A percentile compares a stretch with the other conserved stretches of the same genome.
These are phyloP conservation scores for Lophotis ruficrista DNA, from an alignment of 2,113 vertebrate species.

Conservation along the genomic window DNA sequence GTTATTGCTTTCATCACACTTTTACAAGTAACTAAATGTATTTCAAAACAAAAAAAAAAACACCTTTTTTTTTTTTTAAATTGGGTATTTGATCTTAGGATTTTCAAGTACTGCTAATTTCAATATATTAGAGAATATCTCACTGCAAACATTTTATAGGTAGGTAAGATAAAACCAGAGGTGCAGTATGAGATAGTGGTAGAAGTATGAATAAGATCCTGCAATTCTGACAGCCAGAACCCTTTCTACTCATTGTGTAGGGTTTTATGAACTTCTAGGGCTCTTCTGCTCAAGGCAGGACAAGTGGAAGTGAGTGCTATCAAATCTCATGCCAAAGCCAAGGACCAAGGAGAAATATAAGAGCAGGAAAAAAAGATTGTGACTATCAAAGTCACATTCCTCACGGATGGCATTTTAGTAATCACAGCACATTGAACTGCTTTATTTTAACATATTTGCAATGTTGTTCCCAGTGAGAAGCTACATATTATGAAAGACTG, in stretches of 20 bases:
- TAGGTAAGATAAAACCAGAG: neutral
- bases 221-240: neutral
- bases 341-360: neutral
- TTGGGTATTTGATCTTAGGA: neutral
- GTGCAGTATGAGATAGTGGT: neutral
- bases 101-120: neutral
- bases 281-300: neutral
- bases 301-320: neutral
- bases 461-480: neutral
- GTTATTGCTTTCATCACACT: neutral
- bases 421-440: neutral
- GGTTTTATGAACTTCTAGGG: neutral
- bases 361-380: neutral
- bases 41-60: neutral
- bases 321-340: neutral
- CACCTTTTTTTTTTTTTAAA: neutral
- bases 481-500: neutral
- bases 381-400: neutral
- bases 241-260: neutral
- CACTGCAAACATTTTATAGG: neutral
- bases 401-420: neutral
- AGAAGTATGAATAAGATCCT: neutral
- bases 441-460: neutral
- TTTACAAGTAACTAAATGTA: neutral
- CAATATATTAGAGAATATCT: neutral